phyloP scores from a whole-genome alignment of 2,797 vertebrate genomes.

The Diplodus sargus region DNA sequence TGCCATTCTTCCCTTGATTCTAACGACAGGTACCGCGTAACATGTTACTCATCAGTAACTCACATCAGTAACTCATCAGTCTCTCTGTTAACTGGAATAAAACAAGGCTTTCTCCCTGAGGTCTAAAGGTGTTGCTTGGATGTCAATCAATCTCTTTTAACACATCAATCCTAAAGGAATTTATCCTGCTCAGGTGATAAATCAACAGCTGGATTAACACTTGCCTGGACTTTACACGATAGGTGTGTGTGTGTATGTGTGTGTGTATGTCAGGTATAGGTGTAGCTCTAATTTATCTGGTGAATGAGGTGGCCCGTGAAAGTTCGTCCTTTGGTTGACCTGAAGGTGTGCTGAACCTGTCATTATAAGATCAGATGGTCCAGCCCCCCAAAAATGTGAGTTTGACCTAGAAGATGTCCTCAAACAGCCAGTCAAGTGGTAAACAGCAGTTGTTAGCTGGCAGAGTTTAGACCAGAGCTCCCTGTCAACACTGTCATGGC shows the following conservation, averaged over 20 bases:
- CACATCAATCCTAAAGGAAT: slow-evolving; percentile 53
- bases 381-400: neutral
- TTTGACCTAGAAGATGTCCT: neutral
- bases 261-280: slow-evolving; percentile 43
- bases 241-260: slow-evolving; percentile 46
- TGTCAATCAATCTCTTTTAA: slow-evolving; percentile 50
- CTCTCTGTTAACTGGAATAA: slow-evolving; percentile 1
- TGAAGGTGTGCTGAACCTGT: neutral
- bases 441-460: neutral
- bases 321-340: slow-evolving; percentile 1
- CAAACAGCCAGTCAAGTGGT: neutral
- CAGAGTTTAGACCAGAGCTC: too few species aligned
- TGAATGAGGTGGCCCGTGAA: neutral
- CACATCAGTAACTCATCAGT: neutral
- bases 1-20: neutral
- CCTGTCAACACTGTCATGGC: neutral
- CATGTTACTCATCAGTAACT: neutral
- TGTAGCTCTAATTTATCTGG: slow-evolving; percentile 16
- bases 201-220: slow-evolving; percentile 64
- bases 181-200: slow-evolving; percentile 58
- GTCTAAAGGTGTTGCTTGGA: slow-evolving; percentile 29
- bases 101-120: slow-evolving; percentile 21
- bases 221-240: slow-evolving; percentile 34
- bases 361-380: neutral
- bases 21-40: slow-evolving; percentile 11